Conservation (phyloP, 2,113 vertebrate species). For the Corvus hawaiiensis region DNA sequence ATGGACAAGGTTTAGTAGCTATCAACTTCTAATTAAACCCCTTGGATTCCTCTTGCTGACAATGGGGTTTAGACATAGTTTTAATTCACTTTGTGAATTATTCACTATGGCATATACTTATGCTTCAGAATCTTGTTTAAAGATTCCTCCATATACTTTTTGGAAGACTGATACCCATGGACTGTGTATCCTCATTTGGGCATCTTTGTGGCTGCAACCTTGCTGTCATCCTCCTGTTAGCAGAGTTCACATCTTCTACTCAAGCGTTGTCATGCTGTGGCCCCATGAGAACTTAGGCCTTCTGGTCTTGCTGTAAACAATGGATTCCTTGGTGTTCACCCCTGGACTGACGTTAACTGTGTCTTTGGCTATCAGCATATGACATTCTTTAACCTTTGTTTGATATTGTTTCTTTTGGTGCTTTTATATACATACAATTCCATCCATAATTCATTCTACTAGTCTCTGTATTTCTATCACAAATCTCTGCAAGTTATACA, state of each 20-base stretch:
- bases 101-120: neutral
- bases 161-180: neutral
- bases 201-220: neutral
- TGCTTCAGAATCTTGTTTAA: neutral
- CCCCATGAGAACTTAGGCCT: neutral
- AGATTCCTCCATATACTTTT: neutral
- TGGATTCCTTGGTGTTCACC: neutral
- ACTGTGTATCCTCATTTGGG: neutral
- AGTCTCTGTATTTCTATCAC: neutral
- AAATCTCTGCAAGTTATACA: neutral
- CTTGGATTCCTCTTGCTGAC: neutral
- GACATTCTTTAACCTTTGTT: neutral
- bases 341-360: neutral
- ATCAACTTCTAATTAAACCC: neutral
- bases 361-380: neutral
- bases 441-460: neutral
- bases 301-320: neutral
- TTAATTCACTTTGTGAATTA: neutral
- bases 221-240: neutral
- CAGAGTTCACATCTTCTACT: neutral
- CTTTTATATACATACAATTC: neutral
- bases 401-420: neutral
- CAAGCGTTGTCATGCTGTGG: neutral
- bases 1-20: neutral
- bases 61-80: neutral